Conservation (phyloP, 2,797 vertebrate species). For the Leucoraja ocellata region DNA sequence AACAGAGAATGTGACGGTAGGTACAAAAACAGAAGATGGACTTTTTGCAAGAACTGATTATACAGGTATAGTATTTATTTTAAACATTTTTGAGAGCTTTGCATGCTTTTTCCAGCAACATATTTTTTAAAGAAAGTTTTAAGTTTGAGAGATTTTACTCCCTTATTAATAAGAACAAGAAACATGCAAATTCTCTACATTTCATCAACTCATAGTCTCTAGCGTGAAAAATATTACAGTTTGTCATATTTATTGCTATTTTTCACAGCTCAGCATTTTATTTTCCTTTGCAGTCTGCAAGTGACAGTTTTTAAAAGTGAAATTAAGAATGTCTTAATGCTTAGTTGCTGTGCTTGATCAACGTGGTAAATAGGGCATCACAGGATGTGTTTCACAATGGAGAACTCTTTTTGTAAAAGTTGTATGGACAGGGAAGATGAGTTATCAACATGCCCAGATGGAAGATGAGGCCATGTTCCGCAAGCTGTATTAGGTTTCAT, state of each 20-base stretch:
- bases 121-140: neutral
- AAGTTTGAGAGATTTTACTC: neutral
- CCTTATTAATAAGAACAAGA: neutral
- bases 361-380: neutral
- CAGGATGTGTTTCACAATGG: neutral
- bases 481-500: too few relatives aligned
- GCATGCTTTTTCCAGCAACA: neutral
- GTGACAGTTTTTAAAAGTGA: neutral
- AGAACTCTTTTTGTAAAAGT: neutral
- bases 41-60: conserved; percentile 84
- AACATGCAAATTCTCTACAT: neutral
- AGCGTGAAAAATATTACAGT: neutral
- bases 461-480: too few relatives aligned
- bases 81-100: neutral
- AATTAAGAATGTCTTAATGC: neutral
- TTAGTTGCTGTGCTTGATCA: neutral
- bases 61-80: conserved; percentile 64
- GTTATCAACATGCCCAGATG: too few relatives aligned
- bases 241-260: neutral
- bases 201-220: too few relatives aligned
- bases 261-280: neutral
- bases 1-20: conserved; percentile 77
- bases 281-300: neutral
- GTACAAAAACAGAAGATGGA: conserved; percentile 80
- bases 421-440: neutral